Evolutionary conservation across 2,797 vertebrate genomes (phyloP).

Genomic region (Crenichthys baileyi): DNA sequence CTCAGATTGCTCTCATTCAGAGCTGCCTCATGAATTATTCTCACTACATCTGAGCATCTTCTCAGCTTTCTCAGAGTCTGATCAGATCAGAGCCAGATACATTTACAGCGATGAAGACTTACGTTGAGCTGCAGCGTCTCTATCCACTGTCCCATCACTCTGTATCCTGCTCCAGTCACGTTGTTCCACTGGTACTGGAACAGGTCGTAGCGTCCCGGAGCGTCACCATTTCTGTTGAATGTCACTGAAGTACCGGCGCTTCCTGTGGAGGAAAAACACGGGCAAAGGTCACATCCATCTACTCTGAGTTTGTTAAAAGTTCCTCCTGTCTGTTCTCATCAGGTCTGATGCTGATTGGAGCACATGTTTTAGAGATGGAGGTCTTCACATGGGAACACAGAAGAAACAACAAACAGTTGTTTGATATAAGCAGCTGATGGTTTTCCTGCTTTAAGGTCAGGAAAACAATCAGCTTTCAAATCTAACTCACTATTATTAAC

Average conservation of each 20-base stretch:
- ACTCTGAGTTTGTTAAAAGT: neutral
- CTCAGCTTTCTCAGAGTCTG: no score
- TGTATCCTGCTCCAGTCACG: conserved; percentile 84
- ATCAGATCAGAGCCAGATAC: no score
- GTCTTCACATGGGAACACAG: no score
- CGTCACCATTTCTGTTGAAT: conserved; percentile 95
- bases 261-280: conserved; percentile 73
- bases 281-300: neutral
- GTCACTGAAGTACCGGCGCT: conserved; percentile 93
- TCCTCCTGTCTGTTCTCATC: no score
- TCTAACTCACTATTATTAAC: no score
- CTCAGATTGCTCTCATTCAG: no score
- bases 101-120: conserved; percentile 61
- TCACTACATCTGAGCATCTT: no score
- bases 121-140: conserved; percentile 93
- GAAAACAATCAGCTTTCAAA: no score
- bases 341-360: neutral
- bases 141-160: conserved; percentile 91
- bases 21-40: no score
- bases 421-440: no score
- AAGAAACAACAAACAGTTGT: neutral
- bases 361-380: no score
- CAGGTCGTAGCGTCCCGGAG: conserved; percentile 93
- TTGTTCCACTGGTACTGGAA: conserved; percentile 94
- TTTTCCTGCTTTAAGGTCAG: no score